Evolutionary conservation across 2,888 invertebrate species (phyloP).

Genomic region (Melikaiella ostensackeni): DNA sequence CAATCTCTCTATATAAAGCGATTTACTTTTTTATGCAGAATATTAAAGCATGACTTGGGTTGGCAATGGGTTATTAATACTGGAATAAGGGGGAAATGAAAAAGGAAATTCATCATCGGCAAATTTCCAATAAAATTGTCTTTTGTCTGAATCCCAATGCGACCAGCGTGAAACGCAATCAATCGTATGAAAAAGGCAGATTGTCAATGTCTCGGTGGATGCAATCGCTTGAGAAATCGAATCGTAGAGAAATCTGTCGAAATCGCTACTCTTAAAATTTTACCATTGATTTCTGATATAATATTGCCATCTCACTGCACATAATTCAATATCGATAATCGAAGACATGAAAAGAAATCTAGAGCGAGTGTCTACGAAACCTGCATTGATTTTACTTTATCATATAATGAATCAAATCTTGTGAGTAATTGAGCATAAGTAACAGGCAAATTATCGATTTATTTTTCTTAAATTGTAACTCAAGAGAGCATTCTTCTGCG

Average conservation of each 20-base stretch:
- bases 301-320: background rate
- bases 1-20: background rate
- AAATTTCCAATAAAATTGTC: slow-evolving; percentile 27
- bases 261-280: slow-evolving; percentile 15
- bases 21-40: background rate
- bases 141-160: background rate
- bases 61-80: background rate
- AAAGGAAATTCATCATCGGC: background rate
- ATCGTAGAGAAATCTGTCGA: slow-evolving; percentile 44
- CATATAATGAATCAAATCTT: too few species aligned
- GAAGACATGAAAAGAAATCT: background rate
- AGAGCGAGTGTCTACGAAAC: too few species aligned
- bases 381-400: too few species aligned
- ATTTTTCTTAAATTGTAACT: too few species aligned
- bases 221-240: slow-evolving; percentile 51
- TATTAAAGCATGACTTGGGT: background rate
- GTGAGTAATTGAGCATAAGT: too few species aligned
- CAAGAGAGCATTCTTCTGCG: too few species aligned
- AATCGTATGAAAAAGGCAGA: slow-evolving; percentile 26
- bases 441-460: too few species aligned
- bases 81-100: background rate
- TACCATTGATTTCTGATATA: background rate
- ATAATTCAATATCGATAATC: background rate
- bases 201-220: slow-evolving; percentile 39
- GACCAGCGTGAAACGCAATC: slow-evolving; percentile 12